Percentiles rank a stretch among this genome's conserved stretches.
Conservation (phyloP, 2,888 invertebrate species). For the Drosophila mimetica region DNA sequence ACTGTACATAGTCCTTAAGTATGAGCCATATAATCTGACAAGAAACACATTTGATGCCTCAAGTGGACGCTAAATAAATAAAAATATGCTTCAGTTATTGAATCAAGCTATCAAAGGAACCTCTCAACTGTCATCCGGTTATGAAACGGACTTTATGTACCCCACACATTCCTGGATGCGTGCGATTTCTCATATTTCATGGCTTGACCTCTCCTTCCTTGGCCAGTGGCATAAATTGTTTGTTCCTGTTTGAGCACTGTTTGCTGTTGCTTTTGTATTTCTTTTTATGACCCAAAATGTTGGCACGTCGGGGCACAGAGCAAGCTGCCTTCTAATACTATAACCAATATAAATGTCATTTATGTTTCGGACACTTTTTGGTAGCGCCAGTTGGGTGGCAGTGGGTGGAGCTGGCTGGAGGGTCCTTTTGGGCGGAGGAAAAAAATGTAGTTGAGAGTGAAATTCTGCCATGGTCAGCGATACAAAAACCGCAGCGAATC, state of each 20-base stretch:
- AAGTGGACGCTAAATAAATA: constrained; percentile 9
- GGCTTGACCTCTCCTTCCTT: constrained; percentile 65
- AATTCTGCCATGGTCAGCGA: constrained; percentile 72
- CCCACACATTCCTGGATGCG: constrained; percentile 12
- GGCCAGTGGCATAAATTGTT: constrained; percentile 59
- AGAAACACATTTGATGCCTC: background rate
- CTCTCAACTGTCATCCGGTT: constrained; percentile 14
- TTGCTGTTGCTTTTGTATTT: constrained; percentile 53
- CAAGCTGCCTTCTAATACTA: constrained; percentile 65
- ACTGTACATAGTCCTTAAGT: background rate
- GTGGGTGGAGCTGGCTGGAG: constrained; percentile 6
- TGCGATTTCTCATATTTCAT: constrained; percentile 59
- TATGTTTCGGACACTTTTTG: constrained; percentile 70
- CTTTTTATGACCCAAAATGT: constrained; percentile 69
- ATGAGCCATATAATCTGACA: background rate
- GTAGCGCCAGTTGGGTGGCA: constrained; percentile 6
- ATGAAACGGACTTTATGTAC: constrained; percentile 34
- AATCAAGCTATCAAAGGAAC: background rate
- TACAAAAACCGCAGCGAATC: constrained; percentile 47
- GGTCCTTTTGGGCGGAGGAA: constrained; percentile 39
- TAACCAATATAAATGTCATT: constrained; percentile 79
- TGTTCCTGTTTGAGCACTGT: constrained; percentile 54
- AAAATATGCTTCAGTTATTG: background rate
- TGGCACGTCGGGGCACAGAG: constrained; percentile 37
- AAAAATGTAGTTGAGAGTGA: constrained; percentile 19